Percentiles rank a stretch among this genome's conserved stretches.
Conservation (phyloP, 2,113 vertebrate genomes). For the Lophotis ruficrista region DNA sequence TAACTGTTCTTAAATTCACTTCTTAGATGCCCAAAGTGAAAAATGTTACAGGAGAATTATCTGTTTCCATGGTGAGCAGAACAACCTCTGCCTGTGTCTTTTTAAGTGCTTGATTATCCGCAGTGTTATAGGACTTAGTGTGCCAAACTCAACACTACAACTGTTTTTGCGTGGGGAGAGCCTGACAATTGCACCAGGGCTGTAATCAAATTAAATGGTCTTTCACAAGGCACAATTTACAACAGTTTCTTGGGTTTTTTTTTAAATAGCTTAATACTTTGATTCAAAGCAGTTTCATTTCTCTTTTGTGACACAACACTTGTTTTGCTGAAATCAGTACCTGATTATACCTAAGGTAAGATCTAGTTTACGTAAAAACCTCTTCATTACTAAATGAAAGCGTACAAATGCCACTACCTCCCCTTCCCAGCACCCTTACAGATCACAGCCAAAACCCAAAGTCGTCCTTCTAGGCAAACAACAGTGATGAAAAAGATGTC, state of each 20-base stretch:
- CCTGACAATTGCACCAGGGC: background rate
- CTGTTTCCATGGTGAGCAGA: slow-evolving; percentile 48
- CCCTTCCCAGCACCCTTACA: background rate
- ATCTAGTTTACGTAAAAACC: background rate
- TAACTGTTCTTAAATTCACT: slow-evolving; percentile 6
- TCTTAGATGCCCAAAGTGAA: slow-evolving; percentile 13
- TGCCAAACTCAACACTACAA: background rate
- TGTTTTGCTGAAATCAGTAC: background rate
- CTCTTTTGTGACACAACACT: background rate
- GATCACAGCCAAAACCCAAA: background rate
- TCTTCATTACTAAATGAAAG: background rate
- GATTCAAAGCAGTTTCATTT: background rate
- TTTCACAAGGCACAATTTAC: background rate
- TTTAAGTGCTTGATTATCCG: slow-evolving; percentile 12
- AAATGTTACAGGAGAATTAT: slow-evolving; percentile 14
- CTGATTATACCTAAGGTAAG: background rate
- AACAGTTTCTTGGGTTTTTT: too few relatives aligned
- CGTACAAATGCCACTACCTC: background rate
- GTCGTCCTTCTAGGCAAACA: background rate
- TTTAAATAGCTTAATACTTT: background rate
- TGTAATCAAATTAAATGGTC: slow-evolving; percentile 21
- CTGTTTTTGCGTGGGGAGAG: background rate
- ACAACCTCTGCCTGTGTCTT: slow-evolving; percentile 5
- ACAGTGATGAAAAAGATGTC: background rate
- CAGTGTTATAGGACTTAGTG: background rate